These are phyloP conservation scores for Ichneumoninae sp. DNA, from an alignment of 2,888 invertebrate species.

Conservation along the genomic window DNA sequence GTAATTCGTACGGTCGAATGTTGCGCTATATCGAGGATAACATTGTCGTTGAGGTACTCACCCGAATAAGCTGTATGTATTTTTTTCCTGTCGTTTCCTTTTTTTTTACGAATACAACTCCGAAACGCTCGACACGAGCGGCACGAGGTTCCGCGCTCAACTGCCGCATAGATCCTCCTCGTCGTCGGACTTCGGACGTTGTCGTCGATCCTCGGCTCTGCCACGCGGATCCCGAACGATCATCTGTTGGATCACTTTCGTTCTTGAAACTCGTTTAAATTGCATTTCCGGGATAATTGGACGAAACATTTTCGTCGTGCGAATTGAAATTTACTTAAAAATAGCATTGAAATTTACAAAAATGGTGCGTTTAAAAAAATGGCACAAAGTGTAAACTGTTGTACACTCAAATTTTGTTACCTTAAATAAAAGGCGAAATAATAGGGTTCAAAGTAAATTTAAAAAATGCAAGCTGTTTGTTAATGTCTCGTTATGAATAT, in stretches of 20 bases:
- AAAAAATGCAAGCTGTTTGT: neutral
- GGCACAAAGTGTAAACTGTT: neutral
- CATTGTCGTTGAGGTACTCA: conserved; percentile 48
- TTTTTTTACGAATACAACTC: conserved; percentile 30
- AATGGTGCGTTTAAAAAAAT: neutral
- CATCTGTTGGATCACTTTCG: conserved; percentile 61
- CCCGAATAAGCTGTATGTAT: conserved; percentile 23
- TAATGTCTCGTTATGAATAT: neutral
- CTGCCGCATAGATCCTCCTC: conserved; percentile 64
- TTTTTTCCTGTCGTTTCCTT: conserved; percentile 35
- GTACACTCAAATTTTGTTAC: neutral
- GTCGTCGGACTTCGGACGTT: conserved; percentile 62
- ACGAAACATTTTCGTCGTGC: neutral
- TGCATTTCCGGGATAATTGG: neutral
- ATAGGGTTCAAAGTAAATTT: neutral
- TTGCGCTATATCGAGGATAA: neutral
- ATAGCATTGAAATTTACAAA: neutral
- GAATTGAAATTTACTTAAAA: neutral
- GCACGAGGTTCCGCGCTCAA: conserved; percentile 70
- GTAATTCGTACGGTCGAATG: neutral
- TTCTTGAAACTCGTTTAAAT: conserved; percentile 18
- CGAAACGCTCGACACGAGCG: conserved; percentile 63
- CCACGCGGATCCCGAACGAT: conserved; percentile 69
- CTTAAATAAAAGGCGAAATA: neutral
- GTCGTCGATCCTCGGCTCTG: conserved; percentile 63